Evolutionary conservation across 2,797 vertebrate genomes (phyloP).

Genomic region (Pangasius mekongensis): DNA sequence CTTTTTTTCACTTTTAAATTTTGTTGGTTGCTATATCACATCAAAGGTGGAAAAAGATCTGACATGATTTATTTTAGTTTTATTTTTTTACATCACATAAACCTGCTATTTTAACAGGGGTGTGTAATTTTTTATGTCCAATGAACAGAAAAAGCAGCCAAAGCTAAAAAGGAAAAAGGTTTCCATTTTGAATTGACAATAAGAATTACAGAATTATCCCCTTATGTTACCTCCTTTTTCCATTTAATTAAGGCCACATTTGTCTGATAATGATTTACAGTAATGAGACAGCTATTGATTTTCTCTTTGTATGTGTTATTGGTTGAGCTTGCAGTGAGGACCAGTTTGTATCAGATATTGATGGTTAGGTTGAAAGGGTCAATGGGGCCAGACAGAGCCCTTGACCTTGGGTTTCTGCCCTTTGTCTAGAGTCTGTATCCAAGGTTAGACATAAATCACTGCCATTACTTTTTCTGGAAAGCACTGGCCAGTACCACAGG

Average conservation of each 20-base stretch:
- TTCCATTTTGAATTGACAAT: conserved; percentile 43
- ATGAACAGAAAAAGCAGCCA: neutral
- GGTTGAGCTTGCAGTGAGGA: conserved; percentile 15
- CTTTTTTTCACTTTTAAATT: too few relatives aligned
- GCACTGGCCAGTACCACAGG: neutral
- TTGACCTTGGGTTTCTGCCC: conserved; percentile 39
- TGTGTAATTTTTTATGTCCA: neutral
- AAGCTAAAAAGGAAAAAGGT: neutral
- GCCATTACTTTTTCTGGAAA: neutral
- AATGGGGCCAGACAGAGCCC: conserved; percentile 26
- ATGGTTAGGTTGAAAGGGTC: conserved; percentile 36
- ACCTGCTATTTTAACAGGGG: neutral
- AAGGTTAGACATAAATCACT: conserved; percentile 32
- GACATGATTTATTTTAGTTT: too few relatives aligned
- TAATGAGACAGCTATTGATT: conserved; percentile 42
- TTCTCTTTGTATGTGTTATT: conserved; percentile 21
- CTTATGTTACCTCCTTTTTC: conserved; percentile 2
- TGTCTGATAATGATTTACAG: conserved; percentile 40
- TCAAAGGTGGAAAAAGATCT: too few relatives aligned
- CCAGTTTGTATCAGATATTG: conserved; percentile 17
- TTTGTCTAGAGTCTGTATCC: conserved; percentile 30
- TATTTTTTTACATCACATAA: neutral
- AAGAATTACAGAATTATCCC: neutral
- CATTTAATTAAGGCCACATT: conserved; percentile 28
- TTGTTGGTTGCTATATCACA: too few relatives aligned